Evolutionary conservation across 2,113 vertebrate species (phyloP).

Genomic region (Calidris pygmaea): DNA sequence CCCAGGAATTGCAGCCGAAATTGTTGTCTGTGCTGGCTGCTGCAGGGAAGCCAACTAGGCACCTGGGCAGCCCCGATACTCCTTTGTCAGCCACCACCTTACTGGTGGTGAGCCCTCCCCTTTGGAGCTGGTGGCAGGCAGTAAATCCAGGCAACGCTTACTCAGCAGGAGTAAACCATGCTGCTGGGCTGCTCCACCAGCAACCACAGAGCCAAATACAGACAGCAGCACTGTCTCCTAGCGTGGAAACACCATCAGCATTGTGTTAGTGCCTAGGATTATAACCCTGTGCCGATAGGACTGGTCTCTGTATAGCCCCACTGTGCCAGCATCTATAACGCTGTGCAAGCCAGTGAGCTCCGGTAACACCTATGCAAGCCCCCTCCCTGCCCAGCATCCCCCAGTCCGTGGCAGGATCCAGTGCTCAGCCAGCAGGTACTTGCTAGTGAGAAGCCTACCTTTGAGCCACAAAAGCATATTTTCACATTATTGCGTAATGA

Average conservation of each 20-base stretch:
- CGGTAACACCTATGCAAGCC: neutral
- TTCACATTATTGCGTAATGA: neutral
- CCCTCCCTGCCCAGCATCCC: neutral
- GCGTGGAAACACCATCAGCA: neutral
- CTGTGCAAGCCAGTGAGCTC: neutral
- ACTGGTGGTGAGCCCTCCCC: rapidly evolving
- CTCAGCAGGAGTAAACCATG: neutral
- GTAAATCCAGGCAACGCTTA: neutral
- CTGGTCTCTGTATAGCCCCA: neutral
- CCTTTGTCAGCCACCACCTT: neutral
- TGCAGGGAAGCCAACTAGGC: neutral
- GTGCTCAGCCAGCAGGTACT: too few species aligned
- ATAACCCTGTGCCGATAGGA: neutral
- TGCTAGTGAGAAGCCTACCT: rapidly evolving
- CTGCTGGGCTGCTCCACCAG: neutral
- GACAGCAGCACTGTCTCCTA: neutral
- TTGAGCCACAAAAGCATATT: neutral
- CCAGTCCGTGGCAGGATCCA: neutral
- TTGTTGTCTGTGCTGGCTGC: rapidly evolving
- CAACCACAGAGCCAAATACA: neutral
- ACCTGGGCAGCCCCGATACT: neutral
- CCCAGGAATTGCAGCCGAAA: neutral
- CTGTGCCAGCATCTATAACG: neutral
- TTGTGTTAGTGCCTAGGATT: neutral
- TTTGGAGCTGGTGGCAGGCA: neutral